Conservation (phyloP, 2,888 invertebrate species). For the Agriopis marginaria region DNA sequence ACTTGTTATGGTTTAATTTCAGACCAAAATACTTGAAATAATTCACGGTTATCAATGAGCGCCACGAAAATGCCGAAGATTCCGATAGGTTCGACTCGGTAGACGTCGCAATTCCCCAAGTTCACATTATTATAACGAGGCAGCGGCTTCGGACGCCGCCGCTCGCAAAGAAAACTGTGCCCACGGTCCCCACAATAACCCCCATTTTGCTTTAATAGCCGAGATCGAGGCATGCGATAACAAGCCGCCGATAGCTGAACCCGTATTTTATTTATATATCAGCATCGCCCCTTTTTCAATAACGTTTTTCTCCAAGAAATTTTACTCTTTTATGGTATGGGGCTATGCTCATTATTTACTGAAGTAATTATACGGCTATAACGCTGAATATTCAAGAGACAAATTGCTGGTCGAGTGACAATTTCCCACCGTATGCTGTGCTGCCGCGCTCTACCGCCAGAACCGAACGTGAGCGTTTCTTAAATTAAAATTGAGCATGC, state of each 20-base stretch:
- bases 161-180: constrained; percentile 82
- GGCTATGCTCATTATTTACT: constrained; percentile 81
- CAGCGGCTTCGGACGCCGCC: constrained; percentile 72
- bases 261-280: constrained; percentile 87
- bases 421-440: constrained; percentile 57
- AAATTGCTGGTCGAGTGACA: constrained; percentile 72
- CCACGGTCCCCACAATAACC: constrained; percentile 79
- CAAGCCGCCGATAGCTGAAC: constrained; percentile 86
- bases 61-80: constrained; percentile 50
- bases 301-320: constrained; percentile 83
- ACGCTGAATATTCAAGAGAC: constrained; percentile 75
- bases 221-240: constrained; percentile 85
- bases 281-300: constrained; percentile 84
- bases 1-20: constrained; percentile 30
- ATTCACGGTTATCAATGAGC: constrained; percentile 47
- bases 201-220: constrained; percentile 81
- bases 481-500: constrained; percentile 22
- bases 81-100: constrained; percentile 72
- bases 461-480: constrained; percentile 6
- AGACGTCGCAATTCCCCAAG: constrained; percentile 82
- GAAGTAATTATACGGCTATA: constrained; percentile 78
- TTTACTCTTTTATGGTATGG: constrained; percentile 82
- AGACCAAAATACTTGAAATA: constrained; percentile 36
- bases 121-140: constrained; percentile 87
- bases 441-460: constrained; percentile 1